Percentiles rank a stretch among this genome's conserved stretches.
phyloP scores from a whole-genome alignment of 2,113 vertebrate genomes.

The Ceyx melanurus region DNA sequence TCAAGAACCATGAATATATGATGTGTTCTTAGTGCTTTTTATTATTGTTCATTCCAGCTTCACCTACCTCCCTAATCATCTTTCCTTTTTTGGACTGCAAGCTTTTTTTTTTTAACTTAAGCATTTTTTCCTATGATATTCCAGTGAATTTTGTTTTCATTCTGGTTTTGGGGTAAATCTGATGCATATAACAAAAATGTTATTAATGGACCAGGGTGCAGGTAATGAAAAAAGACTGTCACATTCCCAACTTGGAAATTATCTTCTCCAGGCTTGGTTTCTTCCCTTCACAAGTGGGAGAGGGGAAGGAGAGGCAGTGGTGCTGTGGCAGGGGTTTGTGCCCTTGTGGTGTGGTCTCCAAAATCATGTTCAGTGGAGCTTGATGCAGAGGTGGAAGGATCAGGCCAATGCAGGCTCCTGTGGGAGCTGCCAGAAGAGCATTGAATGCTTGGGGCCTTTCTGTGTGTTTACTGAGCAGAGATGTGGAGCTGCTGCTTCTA shows the following conservation, averaged over 20 bases:
- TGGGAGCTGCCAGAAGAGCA: not conserved
- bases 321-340: not conserved
- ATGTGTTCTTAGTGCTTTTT: slow-evolving; percentile 62
- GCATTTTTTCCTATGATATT: slow-evolving; percentile 5
- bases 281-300: not conserved
- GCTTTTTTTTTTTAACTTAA: slow-evolving; percentile 2
- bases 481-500: not conserved
- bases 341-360: not conserved
- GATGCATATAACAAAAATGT: slow-evolving; percentile 4
- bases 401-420: not conserved
- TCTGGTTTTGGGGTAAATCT: not conserved
- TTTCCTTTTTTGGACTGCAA: slow-evolving; percentile 26
- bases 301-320: accelerated
- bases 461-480: not conserved
- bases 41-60: slow-evolving; percentile 55
- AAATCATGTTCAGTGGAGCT: not conserved
- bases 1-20: slow-evolving; percentile 55
- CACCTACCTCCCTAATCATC: slow-evolving; percentile 33
- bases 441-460: not conserved
- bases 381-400: not conserved
- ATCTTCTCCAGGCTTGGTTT: not conserved
- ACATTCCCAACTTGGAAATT: not conserved
- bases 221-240: not conserved
- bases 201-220: not conserved
- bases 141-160: slow-evolving; percentile 1